phyloP scores from a whole-genome alignment of 2,888 invertebrate genomes.

The Brachycybe producta region DNA sequence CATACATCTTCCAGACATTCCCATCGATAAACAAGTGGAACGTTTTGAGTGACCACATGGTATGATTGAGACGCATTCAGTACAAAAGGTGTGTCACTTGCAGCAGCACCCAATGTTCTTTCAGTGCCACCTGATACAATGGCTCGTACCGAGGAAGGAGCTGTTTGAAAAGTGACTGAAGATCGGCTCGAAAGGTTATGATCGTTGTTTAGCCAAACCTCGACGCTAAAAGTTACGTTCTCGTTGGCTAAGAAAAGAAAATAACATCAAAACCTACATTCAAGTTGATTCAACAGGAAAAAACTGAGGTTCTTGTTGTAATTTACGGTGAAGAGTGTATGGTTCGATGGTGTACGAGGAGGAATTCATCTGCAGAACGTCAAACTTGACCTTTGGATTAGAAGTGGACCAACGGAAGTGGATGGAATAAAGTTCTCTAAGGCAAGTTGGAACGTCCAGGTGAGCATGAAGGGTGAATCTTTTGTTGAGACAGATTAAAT shows the following conservation, averaged over 20 bases:
- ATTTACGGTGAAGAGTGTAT: conserved; percentile 7
- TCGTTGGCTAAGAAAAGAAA: conserved; percentile 3
- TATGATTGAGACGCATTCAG: conserved; percentile 4
- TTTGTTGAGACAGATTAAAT: neutral
- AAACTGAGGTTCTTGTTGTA: neutral
- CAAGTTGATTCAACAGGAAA: neutral
- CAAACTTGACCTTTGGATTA: conserved; percentile 10
- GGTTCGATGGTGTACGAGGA: conserved; percentile 3
- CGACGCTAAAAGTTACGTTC: conserved; percentile 10
- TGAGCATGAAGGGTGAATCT: conserved; percentile 7
- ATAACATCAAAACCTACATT: neutral
- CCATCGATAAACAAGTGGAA: conserved; percentile 13
- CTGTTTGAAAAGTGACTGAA: neutral
- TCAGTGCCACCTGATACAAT: neutral
- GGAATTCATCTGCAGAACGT: neutral
- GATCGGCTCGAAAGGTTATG: neutral
- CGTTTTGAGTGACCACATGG: neutral
- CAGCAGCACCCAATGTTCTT: neutral
- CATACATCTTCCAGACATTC: conserved; percentile 5
- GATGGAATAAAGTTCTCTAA: neutral
- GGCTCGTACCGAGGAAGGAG: neutral
- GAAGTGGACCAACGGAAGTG: conserved; percentile 4
- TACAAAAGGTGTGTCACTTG: neutral
- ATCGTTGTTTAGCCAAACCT: conserved; percentile 4
- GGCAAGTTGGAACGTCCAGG: conserved; percentile 1